phyloP scores from a whole-genome alignment of 2,797 vertebrate species.

The Rhyacichthys aspro region DNA sequence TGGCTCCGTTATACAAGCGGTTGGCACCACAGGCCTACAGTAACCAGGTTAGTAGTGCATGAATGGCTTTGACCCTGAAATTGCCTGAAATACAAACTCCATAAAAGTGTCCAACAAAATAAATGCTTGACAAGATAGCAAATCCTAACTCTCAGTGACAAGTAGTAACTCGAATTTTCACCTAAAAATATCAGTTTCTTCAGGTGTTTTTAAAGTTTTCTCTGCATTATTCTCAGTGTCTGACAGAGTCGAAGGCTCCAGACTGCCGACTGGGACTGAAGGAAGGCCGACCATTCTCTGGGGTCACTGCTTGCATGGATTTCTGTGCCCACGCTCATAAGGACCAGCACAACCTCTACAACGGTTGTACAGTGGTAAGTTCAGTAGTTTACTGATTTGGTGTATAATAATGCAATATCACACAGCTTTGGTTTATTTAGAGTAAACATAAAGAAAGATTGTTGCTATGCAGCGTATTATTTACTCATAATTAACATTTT shows the following conservation, averaged over 20 bases:
- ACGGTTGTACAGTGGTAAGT: conserved; percentile 97
- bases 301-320: conserved; percentile 98
- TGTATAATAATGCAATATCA: neutral
- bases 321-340: conserved; percentile 99
- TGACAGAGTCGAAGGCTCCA: conserved; percentile 85
- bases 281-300: conserved; percentile 95
- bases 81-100: no score
- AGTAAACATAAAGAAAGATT: no score
- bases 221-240: conserved; percentile 78
- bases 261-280: conserved; percentile 94
- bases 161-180: no score
- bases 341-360: conserved; percentile 98
- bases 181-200: neutral
- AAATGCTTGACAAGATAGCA: no score
- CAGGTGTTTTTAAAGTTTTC: neutral
- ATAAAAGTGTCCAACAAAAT: no score
- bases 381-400: conserved; percentile 40
- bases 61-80: no score
- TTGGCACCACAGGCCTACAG: conserved; percentile 94
- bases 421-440: neutral
- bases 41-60: conserved; percentile 87
- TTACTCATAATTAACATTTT: conserved; percentile 5
- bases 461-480: no score
- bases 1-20: conserved; percentile 91
- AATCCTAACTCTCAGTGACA: no score